Conservation (phyloP, 2,797 vertebrate genomes). For the Neostethus bicornis region DNA sequence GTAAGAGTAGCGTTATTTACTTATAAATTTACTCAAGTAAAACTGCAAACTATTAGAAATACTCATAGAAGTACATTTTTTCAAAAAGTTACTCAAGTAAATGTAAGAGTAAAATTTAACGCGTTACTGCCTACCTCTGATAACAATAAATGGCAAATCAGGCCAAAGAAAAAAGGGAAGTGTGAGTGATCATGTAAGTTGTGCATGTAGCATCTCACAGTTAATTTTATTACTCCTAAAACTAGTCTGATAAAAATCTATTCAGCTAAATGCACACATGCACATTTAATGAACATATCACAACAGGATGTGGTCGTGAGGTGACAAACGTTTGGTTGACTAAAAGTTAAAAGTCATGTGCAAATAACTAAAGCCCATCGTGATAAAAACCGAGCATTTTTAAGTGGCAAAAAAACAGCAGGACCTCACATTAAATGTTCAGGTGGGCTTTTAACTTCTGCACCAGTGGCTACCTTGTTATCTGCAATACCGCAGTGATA, state of each 20-base stretch:
- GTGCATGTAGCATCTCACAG: background rate
- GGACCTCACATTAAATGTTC: slow-evolving; percentile 18
- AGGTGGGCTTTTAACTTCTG: slow-evolving; percentile 13
- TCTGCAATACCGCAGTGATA: slow-evolving; percentile 23
- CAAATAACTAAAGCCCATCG: background rate
- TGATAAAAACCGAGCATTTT: slow-evolving; percentile 30
- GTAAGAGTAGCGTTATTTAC: too few relatives aligned
- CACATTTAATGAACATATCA: background rate
- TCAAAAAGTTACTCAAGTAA: too few relatives aligned
- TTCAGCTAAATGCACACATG: background rate
- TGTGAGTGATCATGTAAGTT: background rate
- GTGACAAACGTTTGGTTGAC: slow-evolving; percentile 40
- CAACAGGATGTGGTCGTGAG: slow-evolving; percentile 4
- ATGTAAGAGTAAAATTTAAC: too few relatives aligned
- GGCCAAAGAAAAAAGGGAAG: slow-evolving; percentile 7
- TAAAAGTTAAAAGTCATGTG: slow-evolving; percentile 23
- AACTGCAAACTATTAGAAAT: too few relatives aligned
- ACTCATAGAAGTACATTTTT: too few relatives aligned
- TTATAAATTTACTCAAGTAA: too few relatives aligned
- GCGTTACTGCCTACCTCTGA: too few relatives aligned
- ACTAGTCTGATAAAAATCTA: background rate
- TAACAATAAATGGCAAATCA: slow-evolving; percentile 6
- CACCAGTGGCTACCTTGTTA: slow-evolving; percentile 12
- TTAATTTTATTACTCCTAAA: background rate
- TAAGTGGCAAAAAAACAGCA: slow-evolving; percentile 26